Conservation (phyloP, 2,113 vertebrate species). For the Lampris incognitus region DNA sequence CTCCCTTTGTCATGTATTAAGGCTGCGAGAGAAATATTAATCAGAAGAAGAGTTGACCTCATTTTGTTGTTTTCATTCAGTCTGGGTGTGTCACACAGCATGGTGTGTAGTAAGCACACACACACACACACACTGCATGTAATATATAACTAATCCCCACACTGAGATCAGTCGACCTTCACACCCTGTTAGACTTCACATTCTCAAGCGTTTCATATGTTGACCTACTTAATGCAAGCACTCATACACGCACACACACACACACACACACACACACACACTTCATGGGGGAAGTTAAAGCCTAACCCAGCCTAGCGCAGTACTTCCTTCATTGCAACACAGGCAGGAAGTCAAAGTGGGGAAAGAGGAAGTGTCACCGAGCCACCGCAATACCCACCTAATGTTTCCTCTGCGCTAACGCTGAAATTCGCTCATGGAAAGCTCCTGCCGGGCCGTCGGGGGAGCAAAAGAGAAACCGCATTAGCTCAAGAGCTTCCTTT, state of each 20-base stretch:
- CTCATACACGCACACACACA: not conserved
- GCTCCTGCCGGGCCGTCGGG: not conserved
- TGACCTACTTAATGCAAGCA: conserved; percentile 60
- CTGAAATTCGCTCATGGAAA: conserved; percentile 53
- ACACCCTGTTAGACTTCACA: not conserved
- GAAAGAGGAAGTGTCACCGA: conserved; percentile 73
- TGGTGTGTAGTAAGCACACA: too few species aligned
- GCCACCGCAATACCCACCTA: conserved; percentile 62
- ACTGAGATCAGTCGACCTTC: too few species aligned
- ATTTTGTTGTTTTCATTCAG: too few species aligned
- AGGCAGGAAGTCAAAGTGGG: conserved; percentile 66
- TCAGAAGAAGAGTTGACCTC: too few species aligned
- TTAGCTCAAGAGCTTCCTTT: not conserved
- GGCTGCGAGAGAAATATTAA: too few species aligned
- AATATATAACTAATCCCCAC: too few species aligned
- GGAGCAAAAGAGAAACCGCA: conserved; percentile 24
- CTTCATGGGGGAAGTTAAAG: conserved; percentile 21
- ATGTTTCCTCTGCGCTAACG: conserved; percentile 56
- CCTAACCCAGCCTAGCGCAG: conserved; percentile 30
- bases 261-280: not conserved
- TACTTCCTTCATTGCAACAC: conserved; percentile 63
- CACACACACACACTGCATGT: too few species aligned
- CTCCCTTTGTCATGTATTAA: too few species aligned
- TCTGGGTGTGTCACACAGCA: too few species aligned
- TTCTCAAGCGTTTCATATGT: not conserved